Conservation (phyloP, 2,113 vertebrate genomes). For the Lipophrys pholis region DNA sequence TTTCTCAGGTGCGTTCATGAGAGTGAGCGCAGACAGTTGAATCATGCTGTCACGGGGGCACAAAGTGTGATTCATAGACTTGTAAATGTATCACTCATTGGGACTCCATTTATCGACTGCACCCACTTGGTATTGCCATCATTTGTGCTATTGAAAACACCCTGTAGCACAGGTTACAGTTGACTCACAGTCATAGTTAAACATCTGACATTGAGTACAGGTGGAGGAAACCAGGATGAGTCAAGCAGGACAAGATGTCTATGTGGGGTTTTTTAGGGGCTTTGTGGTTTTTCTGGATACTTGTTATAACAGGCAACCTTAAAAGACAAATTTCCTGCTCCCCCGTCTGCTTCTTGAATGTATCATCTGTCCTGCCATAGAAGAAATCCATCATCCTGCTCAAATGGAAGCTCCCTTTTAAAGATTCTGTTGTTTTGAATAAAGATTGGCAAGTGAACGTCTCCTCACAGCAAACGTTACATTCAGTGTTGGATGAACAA, state of each 20-base stretch:
- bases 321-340: slow-evolving; percentile 38
- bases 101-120: slow-evolving; percentile 13
- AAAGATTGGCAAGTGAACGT: slow-evolving; percentile 40
- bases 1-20: slow-evolving; percentile 13
- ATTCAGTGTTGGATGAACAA: slow-evolving; percentile 66
- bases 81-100: slow-evolving; percentile 44
- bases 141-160: slow-evolving; percentile 19
- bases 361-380: slow-evolving; percentile 52
- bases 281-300: slow-evolving; percentile 17
- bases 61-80: slow-evolving; percentile 48
- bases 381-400: slow-evolving; percentile 34
- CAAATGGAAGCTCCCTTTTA: slow-evolving; percentile 1
- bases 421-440: slow-evolving; percentile 39
- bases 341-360: slow-evolving; percentile 36
- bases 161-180: slow-evolving; percentile 22
- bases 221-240: slow-evolving; percentile 18
- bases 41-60: slow-evolving; percentile 41
- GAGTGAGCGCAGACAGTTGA: slow-evolving; percentile 39
- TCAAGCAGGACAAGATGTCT: slow-evolving; percentile 6
- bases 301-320: slow-evolving; percentile 29
- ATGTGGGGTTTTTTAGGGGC: not conserved
- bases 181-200: slow-evolving; percentile 26
- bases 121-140: slow-evolving; percentile 10
- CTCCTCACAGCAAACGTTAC: slow-evolving; percentile 44
- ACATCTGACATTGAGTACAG: slow-evolving; percentile 35